phyloP scores from a whole-genome alignment of 2,888 invertebrate genomes.

The Taenaris catops region DNA sequence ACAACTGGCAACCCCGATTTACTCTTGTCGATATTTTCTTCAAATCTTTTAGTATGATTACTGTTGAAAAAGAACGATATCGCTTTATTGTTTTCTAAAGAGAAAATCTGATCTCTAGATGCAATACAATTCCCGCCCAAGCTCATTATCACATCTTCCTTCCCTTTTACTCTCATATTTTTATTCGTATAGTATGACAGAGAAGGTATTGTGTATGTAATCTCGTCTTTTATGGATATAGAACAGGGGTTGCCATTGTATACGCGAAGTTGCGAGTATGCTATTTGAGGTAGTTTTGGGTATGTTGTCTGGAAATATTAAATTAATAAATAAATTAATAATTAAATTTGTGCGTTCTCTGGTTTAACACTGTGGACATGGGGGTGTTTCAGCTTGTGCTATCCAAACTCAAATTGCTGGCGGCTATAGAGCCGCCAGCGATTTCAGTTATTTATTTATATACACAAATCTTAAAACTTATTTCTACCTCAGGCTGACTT shows the following conservation, averaged over 20 bases:
- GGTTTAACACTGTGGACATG: too few species aligned
- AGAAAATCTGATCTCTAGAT: conserved; percentile 33
- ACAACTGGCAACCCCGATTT: conserved; percentile 76
- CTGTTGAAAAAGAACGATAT: conserved; percentile 46
- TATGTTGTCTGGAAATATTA: conserved; percentile 70
- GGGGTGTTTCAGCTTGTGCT: too few species aligned
- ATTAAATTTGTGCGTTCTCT: too few species aligned
- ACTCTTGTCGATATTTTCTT: conserved; percentile 74
- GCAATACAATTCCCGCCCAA: conserved; percentile 41
- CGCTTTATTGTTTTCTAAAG: conserved; percentile 46
- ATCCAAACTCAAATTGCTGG: too few species aligned
- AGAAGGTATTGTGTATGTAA: conserved; percentile 45
- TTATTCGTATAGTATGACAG: conserved; percentile 42
- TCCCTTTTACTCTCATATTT: conserved; percentile 32
- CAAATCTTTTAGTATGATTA: conserved; percentile 36
- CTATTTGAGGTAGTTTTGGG: conserved; percentile 74
- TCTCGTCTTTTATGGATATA: conserved; percentile 65
- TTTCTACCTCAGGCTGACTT: too few species aligned
- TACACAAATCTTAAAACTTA: too few species aligned
- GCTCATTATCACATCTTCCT: conserved; percentile 32
- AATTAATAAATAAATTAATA: too few species aligned
- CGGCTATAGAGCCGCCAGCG: too few species aligned
- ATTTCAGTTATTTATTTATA: too few species aligned
- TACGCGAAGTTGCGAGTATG: conserved; percentile 78
- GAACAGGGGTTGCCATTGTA: conserved; percentile 78